Percentiles rank a stretch among this genome's conserved stretches.
These are phyloP conservation scores for Blastobasis lacticolella DNA, from an alignment of 2,888 invertebrate species.

Conservation along the genomic window DNA sequence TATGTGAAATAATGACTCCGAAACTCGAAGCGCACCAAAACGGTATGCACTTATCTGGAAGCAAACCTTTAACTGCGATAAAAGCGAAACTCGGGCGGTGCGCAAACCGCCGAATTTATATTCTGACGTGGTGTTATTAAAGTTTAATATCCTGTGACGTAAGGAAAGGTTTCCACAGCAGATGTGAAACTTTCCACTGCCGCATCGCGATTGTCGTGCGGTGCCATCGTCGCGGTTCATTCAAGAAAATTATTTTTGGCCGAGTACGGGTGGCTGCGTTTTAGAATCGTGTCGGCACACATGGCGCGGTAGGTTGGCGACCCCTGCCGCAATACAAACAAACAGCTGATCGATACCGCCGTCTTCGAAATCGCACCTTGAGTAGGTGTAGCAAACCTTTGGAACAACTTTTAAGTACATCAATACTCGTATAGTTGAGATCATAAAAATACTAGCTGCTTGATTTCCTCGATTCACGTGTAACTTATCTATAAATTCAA, in stretches of 20 bases:
- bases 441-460: neutral
- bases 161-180: slow-evolving; percentile 33
- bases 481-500: too few species aligned
- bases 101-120: slow-evolving; percentile 8
- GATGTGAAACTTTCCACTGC: slow-evolving; percentile 65
- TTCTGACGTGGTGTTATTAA: slow-evolving; percentile 14
- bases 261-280: slow-evolving; percentile 16
- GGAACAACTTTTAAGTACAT: too few species aligned
- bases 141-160: slow-evolving; percentile 27
- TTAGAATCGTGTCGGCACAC: slow-evolving; percentile 47
- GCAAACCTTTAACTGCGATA: too few species aligned
- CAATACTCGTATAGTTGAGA: too few species aligned
- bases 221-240: slow-evolving; percentile 29
- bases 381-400: too few species aligned
- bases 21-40: too few species aligned
- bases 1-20: too few species aligned
- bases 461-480: neutral
- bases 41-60: too few species aligned
- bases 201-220: slow-evolving; percentile 37
- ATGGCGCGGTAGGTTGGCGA: slow-evolving; percentile 46
- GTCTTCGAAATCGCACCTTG: slow-evolving; percentile 1
- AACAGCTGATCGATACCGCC: slow-evolving; percentile 56
- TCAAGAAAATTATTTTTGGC: slow-evolving; percentile 55
- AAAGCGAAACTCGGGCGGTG: too few species aligned
- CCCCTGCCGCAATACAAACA: slow-evolving; percentile 51